phyloP scores from a whole-genome alignment of 2,113 vertebrate genomes.

The Toxostoma redivivum region DNA sequence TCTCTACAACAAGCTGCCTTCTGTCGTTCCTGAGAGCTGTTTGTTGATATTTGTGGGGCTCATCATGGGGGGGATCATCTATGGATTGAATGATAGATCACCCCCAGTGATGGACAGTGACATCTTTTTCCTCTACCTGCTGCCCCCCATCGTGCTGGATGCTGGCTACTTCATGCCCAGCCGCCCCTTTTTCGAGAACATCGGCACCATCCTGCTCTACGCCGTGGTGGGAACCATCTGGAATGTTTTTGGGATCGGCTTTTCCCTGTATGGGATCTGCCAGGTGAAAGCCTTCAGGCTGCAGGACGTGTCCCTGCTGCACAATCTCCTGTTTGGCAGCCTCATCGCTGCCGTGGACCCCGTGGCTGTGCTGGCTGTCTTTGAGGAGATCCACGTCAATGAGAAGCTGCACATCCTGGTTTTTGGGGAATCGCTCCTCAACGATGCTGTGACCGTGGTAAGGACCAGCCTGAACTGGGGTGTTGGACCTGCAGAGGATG shows the following conservation, averaged over 20 bases:
- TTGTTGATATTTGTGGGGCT: constrained; percentile 83
- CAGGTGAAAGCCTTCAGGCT: constrained; percentile 71
- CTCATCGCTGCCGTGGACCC: constrained; percentile 81
- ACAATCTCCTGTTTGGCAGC: constrained; percentile 81
- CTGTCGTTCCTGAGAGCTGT: constrained; percentile 81
- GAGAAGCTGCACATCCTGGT: constrained; percentile 84
- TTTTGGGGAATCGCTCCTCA: constrained; percentile 82
- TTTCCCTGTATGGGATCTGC: constrained; percentile 80
- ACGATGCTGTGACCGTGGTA: constrained; percentile 81
- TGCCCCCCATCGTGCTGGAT: constrained; percentile 81
- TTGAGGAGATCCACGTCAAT: constrained; percentile 85
- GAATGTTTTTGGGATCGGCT: constrained; percentile 80
- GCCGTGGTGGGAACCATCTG: constrained; percentile 77
- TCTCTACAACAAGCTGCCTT: constrained; percentile 77
- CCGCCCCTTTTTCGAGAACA: constrained; percentile 81
- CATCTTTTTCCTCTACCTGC: constrained; percentile 84
- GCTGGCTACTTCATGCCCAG: constrained; percentile 85
- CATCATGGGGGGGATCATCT: constrained; percentile 81
- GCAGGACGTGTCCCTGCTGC: constrained; percentile 77
- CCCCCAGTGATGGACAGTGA: constrained; percentile 78
- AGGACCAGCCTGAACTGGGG: not conserved
- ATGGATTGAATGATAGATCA: constrained; percentile 73
- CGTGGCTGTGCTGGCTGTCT: constrained; percentile 78
- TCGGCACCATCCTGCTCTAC: constrained; percentile 74
- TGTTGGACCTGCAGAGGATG: not conserved